phyloP scores from a whole-genome alignment of 2,797 vertebrate genomes.

The Tokudaia tokunoshimensis region DNA sequence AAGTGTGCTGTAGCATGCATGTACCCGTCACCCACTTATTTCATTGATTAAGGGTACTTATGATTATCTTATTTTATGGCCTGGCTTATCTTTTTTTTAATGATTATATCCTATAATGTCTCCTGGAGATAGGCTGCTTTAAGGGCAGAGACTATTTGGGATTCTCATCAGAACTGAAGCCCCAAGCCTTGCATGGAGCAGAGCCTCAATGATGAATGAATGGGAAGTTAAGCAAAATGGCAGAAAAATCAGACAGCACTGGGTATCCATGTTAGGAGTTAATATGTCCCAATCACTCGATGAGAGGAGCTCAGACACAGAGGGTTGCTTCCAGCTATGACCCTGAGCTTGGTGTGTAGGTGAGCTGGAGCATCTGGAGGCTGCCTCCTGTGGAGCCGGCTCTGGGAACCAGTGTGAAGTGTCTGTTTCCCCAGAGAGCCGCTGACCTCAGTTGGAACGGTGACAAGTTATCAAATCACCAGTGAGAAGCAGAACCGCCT shows the following conservation, averaged over 20 bases:
- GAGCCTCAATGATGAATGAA: background rate
- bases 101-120: background rate
- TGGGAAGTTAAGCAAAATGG: background rate
- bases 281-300: background rate
- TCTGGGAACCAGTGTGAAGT: background rate
- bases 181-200: background rate
- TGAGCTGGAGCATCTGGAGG: background rate
- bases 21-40: background rate
- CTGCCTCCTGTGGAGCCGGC: background rate
- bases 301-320: background rate
- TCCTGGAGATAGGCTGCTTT: background rate
- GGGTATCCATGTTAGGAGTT: background rate
- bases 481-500: background rate
- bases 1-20: background rate
- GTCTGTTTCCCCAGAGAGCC: slow-evolving; percentile 10
- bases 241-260: background rate
- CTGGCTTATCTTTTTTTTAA: background rate
- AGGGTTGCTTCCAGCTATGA: background rate
- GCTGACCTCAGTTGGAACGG: background rate
- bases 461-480: background rate
- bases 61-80: background rate
- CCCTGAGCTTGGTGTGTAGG: background rate
- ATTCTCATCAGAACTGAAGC: background rate
- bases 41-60: background rate
- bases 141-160: background rate